phyloP scores from a whole-genome alignment of 2,797 vertebrate species.

The Lithobates pipiens region DNA sequence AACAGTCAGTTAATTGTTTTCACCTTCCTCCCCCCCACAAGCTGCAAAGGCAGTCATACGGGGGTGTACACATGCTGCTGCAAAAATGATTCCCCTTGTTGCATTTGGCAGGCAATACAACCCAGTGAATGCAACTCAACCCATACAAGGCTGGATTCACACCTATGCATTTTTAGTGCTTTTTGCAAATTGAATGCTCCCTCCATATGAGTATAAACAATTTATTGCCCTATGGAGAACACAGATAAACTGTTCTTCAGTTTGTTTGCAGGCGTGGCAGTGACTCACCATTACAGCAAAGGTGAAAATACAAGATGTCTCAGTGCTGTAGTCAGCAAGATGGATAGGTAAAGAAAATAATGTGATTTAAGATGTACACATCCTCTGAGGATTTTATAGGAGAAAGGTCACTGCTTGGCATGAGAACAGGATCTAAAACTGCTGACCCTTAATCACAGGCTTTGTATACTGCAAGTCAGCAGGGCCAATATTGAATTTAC shows the following conservation, averaged over 20 bases:
- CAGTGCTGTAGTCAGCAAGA: constrained; percentile 65
- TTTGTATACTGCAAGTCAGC: constrained; percentile 73
- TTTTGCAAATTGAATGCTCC: no score
- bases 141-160: no score
- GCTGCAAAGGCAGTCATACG: no score
- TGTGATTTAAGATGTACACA: constrained; percentile 64
- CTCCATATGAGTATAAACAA: background rate
- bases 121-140: no score
- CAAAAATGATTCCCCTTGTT: no score
- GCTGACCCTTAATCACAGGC: constrained; percentile 71
- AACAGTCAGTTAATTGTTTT: no score
- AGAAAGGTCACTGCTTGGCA: constrained; percentile 73
- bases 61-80: no score
- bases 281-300: constrained; percentile 57
- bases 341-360: constrained; percentile 64
- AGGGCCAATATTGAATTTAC: constrained; percentile 71
- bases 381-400: constrained; percentile 68
- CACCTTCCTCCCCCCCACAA: no score
- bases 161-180: no score
- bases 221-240: background rate
- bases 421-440: constrained; percentile 69
- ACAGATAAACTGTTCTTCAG: background rate
- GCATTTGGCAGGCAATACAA: no score
- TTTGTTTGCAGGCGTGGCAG: constrained; percentile 57
- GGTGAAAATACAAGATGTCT: constrained; percentile 66